Evolutionary conservation across 2,797 vertebrate genomes (phyloP).

Genomic region (Avahi laniger): DNA sequence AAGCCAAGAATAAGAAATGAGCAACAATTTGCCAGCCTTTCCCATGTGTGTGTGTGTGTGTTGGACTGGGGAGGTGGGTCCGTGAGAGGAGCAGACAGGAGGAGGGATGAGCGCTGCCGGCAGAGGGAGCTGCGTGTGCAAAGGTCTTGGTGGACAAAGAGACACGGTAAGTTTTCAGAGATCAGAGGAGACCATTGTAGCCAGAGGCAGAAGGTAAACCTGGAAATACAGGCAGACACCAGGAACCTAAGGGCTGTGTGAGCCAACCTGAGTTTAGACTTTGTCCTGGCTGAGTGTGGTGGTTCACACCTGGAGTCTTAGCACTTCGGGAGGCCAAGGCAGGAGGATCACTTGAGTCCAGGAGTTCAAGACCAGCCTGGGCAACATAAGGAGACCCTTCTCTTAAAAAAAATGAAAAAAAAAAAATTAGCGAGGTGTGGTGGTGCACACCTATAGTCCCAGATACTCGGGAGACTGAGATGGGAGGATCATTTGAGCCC

Average conservation of each 20-base stretch:
- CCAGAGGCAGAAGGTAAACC: background rate
- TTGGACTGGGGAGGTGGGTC: background rate
- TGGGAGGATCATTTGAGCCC: background rate
- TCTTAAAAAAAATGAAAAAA: background rate
- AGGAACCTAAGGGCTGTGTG: background rate
- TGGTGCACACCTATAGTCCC: background rate
- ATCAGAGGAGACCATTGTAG: background rate
- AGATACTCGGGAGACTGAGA: background rate
- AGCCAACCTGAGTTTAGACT: background rate
- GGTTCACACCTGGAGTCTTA: background rate
- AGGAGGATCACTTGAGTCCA: background rate
- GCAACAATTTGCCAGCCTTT: no score
- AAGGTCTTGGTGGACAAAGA: background rate
- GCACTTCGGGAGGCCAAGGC: background rate
- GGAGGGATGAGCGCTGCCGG: background rate
- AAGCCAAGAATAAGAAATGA: background rate
- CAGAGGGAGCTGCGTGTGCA: background rate
- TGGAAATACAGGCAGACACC: background rate
- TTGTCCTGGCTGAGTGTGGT: background rate
- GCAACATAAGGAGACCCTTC: background rate
- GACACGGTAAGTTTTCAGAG: fast-evolving
- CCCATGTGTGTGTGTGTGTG: fast-evolving
- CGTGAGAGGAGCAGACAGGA: background rate
- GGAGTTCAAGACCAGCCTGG: background rate
- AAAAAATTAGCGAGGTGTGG: background rate